Conservation (phyloP, 2,888 invertebrate genomes). For the Rhamphomyia laevipes region DNA sequence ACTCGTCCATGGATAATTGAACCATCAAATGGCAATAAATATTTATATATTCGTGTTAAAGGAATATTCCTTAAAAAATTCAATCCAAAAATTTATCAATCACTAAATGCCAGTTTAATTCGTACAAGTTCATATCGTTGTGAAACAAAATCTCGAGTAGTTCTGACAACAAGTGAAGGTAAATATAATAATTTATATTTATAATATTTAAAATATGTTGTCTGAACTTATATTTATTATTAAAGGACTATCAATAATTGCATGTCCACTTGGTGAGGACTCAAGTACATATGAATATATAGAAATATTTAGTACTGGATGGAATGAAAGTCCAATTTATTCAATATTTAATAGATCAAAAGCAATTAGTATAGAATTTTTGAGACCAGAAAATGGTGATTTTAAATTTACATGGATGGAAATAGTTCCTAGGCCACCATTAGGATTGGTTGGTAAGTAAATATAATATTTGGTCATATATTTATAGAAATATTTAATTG, state of each 20-base stretch:
- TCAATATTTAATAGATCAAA: constrained; percentile 47
- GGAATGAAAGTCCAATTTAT: constrained; percentile 50
- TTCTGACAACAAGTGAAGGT: constrained; percentile 58
- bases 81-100: constrained; percentile 34
- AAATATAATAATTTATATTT: constrained; percentile 5
- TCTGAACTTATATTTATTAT: constrained; percentile 1
- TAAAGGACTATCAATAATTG: constrained; percentile 38
- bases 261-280: constrained; percentile 44
- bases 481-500: background rate
- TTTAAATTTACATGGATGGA: constrained; percentile 77
- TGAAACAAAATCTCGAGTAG: constrained; percentile 64
- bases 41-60: constrained; percentile 64
- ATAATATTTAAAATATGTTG: background rate
- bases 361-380: constrained; percentile 66
- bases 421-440: constrained; percentile 45
- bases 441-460: constrained; percentile 36
- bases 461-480: background rate
- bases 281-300: constrained; percentile 52
- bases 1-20: constrained; percentile 70
- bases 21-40: constrained; percentile 56
- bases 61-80: constrained; percentile 45
- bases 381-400: constrained; percentile 60
- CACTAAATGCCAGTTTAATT: constrained; percentile 46
- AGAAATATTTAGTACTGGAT: constrained; percentile 76
- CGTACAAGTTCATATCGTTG: constrained; percentile 49